These are phyloP conservation scores for Boleophthalmus pectinirostris DNA, from an alignment of 2,113 vertebrate genomes.

Conservation along the genomic window DNA sequence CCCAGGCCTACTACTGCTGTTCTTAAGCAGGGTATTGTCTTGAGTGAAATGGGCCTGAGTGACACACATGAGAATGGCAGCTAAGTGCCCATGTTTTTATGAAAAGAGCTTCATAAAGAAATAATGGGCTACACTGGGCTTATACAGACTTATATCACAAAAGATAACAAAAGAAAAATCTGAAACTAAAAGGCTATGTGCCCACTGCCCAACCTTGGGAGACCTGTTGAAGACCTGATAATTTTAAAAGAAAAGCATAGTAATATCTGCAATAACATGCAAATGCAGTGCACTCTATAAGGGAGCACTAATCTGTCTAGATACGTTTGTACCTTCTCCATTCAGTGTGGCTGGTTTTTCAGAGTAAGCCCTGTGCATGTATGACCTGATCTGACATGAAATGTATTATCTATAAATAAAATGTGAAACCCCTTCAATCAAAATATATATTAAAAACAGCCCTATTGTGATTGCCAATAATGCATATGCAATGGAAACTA, in stretches of 20 bases:
- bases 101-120: conserved; percentile 56
- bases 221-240: background rate
- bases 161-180: conserved; percentile 13
- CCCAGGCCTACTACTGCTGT: conserved; percentile 32
- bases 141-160: conserved; percentile 43
- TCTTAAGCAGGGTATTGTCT: conserved; percentile 87
- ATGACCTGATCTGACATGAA: conserved; percentile 2
- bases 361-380: background rate
- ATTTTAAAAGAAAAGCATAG: background rate
- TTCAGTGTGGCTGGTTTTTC: background rate
- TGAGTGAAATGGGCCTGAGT: conserved; percentile 76
- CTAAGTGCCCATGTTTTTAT: conserved; percentile 10
- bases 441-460: background rate
- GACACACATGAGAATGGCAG: conserved; percentile 37
- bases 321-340: background rate
- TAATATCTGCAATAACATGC: background rate
- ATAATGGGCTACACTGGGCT: conserved; percentile 44
- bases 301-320: background rate
- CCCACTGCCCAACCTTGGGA: background rate
- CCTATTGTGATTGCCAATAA: background rate
- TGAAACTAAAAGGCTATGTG: background rate
- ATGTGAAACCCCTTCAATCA: background rate
- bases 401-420: background rate
- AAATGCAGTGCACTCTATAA: background rate
- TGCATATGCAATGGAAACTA: background rate